Evolutionary conservation across 2,797 vertebrate species (phyloP).

Genomic region (Bucorvus abyssinicus): DNA sequence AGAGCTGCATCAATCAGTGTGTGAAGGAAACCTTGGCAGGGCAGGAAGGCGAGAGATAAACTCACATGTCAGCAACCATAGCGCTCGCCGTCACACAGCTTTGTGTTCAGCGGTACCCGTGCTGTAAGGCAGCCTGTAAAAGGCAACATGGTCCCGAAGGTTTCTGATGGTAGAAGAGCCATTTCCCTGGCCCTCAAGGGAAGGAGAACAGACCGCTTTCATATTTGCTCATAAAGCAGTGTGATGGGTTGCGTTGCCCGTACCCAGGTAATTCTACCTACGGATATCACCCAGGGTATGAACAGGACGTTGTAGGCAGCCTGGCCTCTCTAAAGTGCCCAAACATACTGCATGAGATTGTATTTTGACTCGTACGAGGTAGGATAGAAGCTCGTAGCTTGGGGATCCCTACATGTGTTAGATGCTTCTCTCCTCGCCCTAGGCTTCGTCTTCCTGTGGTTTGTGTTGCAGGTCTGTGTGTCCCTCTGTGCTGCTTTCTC

Average conservation of each 20-base stretch:
- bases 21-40: neutral
- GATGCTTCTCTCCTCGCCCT: neutral
- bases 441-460: neutral
- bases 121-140: neutral
- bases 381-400: neutral
- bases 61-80: neutral
- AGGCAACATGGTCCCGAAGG: neutral
- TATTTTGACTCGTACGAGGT: neutral
- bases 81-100: neutral
- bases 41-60: neutral
- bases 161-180: neutral
- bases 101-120: rapidly evolving
- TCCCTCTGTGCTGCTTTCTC: neutral
- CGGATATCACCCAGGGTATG: neutral
- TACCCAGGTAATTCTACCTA: neutral
- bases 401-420: neutral
- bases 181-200: neutral
- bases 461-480: neutral
- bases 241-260: neutral
- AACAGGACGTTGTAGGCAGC: neutral
- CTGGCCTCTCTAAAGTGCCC: neutral
- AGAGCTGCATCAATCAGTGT: neutral
- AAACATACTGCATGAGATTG: neutral
- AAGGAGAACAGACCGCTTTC: neutral
- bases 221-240: neutral